Percentiles rank a stretch among this genome's conserved stretches.
These are phyloP conservation scores for Archaeoteleia sp. DNA, from an alignment of 2,888 invertebrate species.

Conservation along the genomic window DNA sequence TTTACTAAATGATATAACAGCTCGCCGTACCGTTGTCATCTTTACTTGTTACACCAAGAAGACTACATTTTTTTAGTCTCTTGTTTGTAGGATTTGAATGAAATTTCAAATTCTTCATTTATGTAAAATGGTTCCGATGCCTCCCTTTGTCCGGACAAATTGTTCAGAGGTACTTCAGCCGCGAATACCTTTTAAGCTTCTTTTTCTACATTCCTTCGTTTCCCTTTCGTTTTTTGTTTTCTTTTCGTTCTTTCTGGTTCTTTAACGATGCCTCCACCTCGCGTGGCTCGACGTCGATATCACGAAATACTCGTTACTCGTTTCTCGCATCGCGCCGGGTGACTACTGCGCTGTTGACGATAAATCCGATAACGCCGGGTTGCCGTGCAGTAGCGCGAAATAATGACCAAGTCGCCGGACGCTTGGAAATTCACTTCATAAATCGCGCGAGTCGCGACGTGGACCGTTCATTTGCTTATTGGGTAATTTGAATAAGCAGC, in stretches of 20 bases:
- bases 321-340: slow-evolving; percentile 12
- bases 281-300: slow-evolving; percentile 5
- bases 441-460: slow-evolving; percentile 30
- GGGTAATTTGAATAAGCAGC: slow-evolving; percentile 45
- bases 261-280: neutral
- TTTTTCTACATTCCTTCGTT: too few species aligned
- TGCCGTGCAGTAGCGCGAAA: slow-evolving; percentile 47
- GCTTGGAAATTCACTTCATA: slow-evolving; percentile 44
- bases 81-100: too few species aligned
- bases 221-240: neutral
- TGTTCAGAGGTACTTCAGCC: too few species aligned
- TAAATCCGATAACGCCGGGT: slow-evolving; percentile 41
- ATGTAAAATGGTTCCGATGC: too few species aligned
- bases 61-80: too few species aligned
- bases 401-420: slow-evolving; percentile 55
- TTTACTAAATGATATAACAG: too few species aligned
- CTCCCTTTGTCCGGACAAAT: too few species aligned
- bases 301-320: slow-evolving; percentile 18
- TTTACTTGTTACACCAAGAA: too few species aligned
- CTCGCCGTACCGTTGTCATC: too few species aligned
- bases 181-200: too few species aligned
- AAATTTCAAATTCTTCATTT: too few species aligned
- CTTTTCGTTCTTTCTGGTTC: neutral
- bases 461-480: slow-evolving; percentile 37
- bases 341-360: slow-evolving; percentile 24